A percentile compares a stretch with the other conserved stretches of the same genome.
Conservation (phyloP, 1,140 invertebrate genomes). For the Heterodera carotae region DNA sequence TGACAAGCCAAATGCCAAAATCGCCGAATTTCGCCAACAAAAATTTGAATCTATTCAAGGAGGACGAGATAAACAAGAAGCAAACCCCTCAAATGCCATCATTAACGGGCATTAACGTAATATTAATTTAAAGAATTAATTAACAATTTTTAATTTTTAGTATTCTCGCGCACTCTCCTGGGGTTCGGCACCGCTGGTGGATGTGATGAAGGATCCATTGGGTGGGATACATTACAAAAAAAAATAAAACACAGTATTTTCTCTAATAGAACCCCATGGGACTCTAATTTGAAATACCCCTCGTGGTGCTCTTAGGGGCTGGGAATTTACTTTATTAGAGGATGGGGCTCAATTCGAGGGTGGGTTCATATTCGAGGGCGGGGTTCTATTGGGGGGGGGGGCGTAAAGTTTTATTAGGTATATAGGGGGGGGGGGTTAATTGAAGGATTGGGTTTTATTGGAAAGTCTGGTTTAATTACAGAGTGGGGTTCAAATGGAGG, state of each 20-base stretch:
- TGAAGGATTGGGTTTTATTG: no score
- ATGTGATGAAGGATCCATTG: slow-evolving; percentile 57
- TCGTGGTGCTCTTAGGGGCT: no score
- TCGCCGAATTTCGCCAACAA: not conserved
- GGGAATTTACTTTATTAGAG: no score
- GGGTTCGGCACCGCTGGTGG: slow-evolving; percentile 51
- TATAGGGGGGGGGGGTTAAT: no score
- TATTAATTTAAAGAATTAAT: not conserved
- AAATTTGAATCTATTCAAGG: not conserved
- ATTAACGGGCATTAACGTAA: not conserved
- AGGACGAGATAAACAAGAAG: not conserved
- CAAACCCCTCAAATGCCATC: not conserved
- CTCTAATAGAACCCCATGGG: no score
- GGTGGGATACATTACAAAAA: slow-evolving; percentile 32
- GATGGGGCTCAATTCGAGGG: no score
- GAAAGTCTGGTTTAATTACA: no score
- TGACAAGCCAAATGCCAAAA: not conserved
- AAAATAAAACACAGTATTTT: not conserved
- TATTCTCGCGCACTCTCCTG: slow-evolving; percentile 60
- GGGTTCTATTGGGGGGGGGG: no score
- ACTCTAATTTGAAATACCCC: no score
- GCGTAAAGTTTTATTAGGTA: no score
- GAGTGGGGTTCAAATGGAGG: no score
- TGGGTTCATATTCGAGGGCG: no score
- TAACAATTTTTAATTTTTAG: slow-evolving; percentile 16